Evolutionary conservation across 2,797 vertebrate species (phyloP).

Genomic region (Enteromius afrohamiltoni): DNA sequence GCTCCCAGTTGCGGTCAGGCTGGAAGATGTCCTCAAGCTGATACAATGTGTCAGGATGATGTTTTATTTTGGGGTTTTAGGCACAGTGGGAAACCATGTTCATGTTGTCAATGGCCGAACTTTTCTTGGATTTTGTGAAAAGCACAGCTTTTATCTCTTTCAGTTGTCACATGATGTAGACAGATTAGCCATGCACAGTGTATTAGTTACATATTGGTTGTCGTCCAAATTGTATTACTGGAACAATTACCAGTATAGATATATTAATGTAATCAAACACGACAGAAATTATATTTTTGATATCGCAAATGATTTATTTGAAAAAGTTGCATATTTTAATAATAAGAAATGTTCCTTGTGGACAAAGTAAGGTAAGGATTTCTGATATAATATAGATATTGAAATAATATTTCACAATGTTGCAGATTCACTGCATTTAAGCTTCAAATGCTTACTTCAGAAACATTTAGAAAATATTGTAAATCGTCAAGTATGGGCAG

Average conservation of each 20-base stretch:
- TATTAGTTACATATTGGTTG: not conserved
- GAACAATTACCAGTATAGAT: not conserved
- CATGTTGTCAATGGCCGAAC: slow-evolving; percentile 12
- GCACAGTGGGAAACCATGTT: slow-evolving; percentile 2
- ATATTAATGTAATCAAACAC: not conserved
- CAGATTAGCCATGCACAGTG: not conserved
- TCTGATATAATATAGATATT: not conserved
- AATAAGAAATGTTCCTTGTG: not conserved
- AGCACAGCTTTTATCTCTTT: slow-evolving; percentile 1
- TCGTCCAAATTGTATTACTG: not conserved
- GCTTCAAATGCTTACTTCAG: not conserved
- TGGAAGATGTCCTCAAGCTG: slow-evolving; percentile 33
- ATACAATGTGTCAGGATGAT: slow-evolving; percentile 30
- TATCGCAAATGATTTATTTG: not conserved
- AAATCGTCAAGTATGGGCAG: not conserved
- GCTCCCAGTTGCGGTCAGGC: slow-evolving; percentile 7
- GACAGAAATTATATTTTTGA: not conserved
- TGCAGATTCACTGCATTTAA: not conserved
- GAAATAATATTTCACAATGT: not conserved
- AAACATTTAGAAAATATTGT: not conserved
- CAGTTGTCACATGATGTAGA: not conserved
- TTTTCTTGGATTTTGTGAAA: slow-evolving; percentile 8
- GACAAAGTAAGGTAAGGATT: not conserved
- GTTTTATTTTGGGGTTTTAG: slow-evolving; percentile 45
- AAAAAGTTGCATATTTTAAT: not conserved